Percentiles rank a stretch among this genome's conserved stretches.
These are phyloP conservation scores for Pherbina coryleti DNA, from an alignment of 2,888 invertebrate species.

Conservation along the genomic window DNA sequence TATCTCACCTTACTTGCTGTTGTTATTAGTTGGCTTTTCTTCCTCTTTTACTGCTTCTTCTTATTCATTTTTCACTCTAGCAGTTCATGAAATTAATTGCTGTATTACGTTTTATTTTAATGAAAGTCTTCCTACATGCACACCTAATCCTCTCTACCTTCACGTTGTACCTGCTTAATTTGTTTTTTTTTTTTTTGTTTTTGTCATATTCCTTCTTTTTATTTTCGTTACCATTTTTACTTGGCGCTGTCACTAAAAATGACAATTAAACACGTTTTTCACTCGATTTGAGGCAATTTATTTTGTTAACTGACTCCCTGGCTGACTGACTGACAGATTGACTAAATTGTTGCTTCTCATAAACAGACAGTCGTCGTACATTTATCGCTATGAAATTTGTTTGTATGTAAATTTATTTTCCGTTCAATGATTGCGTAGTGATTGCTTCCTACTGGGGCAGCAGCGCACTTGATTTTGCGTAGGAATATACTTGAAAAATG, in stretches of 20 bases:
- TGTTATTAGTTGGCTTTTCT: background rate
- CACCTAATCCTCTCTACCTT: background rate
- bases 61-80: background rate
- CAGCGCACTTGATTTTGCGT: no score
- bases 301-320: background rate
- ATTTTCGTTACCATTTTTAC: background rate
- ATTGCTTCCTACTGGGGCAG: no score
- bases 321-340: background rate
- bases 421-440: no score
- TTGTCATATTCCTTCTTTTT: background rate
- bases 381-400: background rate
- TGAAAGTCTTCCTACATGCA: background rate
- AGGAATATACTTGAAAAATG: background rate
- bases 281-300: slow-evolving; percentile 16
- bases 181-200: background rate
- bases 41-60: no score
- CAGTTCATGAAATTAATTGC: background rate
- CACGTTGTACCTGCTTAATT: background rate
- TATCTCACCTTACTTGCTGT: background rate
- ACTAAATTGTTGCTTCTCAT: background rate
- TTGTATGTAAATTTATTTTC: background rate
- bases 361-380: background rate
- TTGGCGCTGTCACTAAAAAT: slow-evolving; percentile 13
- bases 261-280: slow-evolving; percentile 18
- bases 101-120: background rate